These are phyloP conservation scores for Drosophila longiperda DNA, from an alignment of 2,888 invertebrate species.

Conservation along the genomic window DNA sequence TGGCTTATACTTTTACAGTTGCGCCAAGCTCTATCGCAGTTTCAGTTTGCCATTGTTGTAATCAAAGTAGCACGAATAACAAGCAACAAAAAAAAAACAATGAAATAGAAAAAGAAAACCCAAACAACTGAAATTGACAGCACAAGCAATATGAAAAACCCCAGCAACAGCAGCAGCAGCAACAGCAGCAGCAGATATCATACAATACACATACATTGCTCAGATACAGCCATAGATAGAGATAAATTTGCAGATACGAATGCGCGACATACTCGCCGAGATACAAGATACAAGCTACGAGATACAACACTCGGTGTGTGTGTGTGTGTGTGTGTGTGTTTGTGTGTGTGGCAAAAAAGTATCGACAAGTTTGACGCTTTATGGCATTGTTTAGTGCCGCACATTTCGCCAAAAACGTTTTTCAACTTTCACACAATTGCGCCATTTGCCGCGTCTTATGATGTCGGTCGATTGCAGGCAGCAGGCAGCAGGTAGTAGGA, in stretches of 20 bases:
- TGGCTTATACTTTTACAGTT: constrained; percentile 26
- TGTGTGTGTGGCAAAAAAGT: constrained; percentile 39
- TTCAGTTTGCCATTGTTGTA: constrained; percentile 69
- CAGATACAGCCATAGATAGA: constrained; percentile 40
- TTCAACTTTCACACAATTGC: constrained; percentile 82
- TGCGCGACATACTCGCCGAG: constrained; percentile 31
- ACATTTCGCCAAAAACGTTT: constrained; percentile 81
- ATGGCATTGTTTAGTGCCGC: constrained; percentile 80
- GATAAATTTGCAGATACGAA: constrained; percentile 34
- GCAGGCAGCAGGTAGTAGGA: not conserved
- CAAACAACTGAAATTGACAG: constrained; percentile 45
- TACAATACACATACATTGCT: constrained; percentile 26
- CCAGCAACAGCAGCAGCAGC: constrained; percentile 26
- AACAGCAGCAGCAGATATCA: constrained; percentile 9
- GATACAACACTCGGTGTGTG: constrained; percentile 15
- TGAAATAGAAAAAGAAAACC: constrained; percentile 27
- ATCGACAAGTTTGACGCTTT: constrained; percentile 82
- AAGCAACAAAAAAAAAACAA: constrained; percentile 51
- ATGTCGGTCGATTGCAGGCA: constrained; percentile 17
- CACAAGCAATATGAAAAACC: constrained; percentile 48
- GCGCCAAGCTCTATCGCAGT: constrained; percentile 36
- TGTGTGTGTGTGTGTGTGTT: not conserved
- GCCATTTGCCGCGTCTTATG: constrained; percentile 77
- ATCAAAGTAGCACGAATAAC: constrained; percentile 77
- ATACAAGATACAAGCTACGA: constrained; percentile 14